Evolutionary conservation across 2,113 vertebrate genomes (phyloP).

Genomic region (Cyanistes caeruleus): DNA sequence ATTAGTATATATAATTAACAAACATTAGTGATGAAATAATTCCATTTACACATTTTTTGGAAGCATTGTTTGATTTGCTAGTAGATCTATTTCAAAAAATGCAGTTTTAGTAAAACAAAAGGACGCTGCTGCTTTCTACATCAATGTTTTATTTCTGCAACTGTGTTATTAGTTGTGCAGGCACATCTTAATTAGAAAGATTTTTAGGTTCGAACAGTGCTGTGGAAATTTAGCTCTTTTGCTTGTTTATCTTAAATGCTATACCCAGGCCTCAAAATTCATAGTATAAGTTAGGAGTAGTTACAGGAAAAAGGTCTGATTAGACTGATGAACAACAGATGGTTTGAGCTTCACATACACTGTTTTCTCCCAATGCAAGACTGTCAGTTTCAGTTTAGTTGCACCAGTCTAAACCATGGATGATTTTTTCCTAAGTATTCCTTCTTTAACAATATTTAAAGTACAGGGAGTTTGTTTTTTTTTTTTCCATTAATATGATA

Average conservation of each 20-base stretch:
- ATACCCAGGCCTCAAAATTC: slow-evolving; percentile 12
- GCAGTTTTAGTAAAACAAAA: neutral
- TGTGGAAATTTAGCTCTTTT: neutral
- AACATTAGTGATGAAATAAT: neutral
- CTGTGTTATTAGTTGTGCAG: neutral
- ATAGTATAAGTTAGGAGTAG: slow-evolving; percentile 32
- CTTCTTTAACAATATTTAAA: neutral
- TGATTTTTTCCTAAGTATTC: neutral
- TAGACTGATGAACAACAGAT: slow-evolving; percentile 68
- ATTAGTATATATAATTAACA: no score
- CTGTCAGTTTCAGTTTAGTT: slow-evolving; percentile 27
- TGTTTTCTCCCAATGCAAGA: slow-evolving; percentile 15
- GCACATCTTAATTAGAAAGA: neutral
- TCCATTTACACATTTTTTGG: neutral
- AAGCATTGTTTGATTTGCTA: neutral
- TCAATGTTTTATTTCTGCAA: neutral
- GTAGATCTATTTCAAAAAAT: neutral
- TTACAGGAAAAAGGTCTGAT: slow-evolving; percentile 54
- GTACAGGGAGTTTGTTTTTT: neutral
- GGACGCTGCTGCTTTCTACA: neutral
- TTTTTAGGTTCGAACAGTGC: neutral
- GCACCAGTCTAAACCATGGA: neutral
- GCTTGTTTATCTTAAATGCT: slow-evolving; percentile 24
- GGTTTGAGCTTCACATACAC: slow-evolving; percentile 7
- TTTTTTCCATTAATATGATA: neutral